Evolutionary conservation across 2,797 vertebrate species (phyloP).

Genomic region (Brachymystax lenok): DNA sequence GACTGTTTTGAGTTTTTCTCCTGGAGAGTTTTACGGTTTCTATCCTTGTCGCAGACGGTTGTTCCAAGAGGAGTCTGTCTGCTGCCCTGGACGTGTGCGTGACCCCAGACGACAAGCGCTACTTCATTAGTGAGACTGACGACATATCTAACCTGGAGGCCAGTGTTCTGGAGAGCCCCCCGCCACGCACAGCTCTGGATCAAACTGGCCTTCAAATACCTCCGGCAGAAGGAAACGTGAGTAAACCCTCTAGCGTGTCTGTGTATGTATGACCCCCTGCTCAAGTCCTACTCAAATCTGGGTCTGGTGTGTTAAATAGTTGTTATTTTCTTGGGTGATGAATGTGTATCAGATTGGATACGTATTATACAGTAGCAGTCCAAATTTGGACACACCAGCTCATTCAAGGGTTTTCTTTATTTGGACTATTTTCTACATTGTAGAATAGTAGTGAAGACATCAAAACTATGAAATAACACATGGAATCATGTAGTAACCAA

Average conservation of each 20-base stretch:
- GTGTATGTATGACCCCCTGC: no score
- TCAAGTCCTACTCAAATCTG: no score
- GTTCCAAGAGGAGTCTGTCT: conserved; percentile 41
- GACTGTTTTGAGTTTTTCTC: neutral
- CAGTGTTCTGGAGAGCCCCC: conserved; percentile 91
- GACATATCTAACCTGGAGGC: conserved; percentile 95
- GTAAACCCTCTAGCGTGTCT: conserved; percentile 18
- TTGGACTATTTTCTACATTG: no score
- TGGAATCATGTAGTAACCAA: no score
- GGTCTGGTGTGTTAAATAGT: no score
- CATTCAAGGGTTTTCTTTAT: no score
- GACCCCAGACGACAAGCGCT: conserved; percentile 91
- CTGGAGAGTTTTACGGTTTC: neutral
- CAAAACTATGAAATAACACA: no score
- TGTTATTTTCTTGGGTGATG: no score
- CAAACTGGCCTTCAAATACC: conserved; percentile 93
- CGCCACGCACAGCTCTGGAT: conserved; percentile 95
- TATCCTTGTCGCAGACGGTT: conserved; percentile 36
- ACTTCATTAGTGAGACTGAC: conserved; percentile 94
- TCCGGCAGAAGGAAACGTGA: conserved; percentile 89
- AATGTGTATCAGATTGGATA: no score
- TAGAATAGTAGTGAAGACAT: no score
- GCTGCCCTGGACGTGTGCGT: conserved; percentile 83
- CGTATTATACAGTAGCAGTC: no score
- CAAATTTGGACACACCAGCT: no score